phyloP scores from a whole-genome alignment of 1,140 invertebrate species.

The Mycetomoellerius zeteki region DNA sequence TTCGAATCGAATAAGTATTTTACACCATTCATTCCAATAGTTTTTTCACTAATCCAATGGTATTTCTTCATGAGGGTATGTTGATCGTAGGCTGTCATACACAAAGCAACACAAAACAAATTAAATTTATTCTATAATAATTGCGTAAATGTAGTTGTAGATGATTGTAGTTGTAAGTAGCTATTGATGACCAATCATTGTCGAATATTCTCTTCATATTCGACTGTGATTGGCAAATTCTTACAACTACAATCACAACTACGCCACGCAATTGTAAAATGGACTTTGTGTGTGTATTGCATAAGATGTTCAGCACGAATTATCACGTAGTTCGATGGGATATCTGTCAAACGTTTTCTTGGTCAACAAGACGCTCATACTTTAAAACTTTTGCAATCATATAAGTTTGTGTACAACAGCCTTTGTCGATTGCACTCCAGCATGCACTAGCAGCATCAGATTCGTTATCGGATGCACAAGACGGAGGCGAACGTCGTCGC shows the following conservation, averaged over 20 bases:
- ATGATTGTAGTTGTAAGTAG: too few species aligned
- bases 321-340: not conserved
- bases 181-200: too few species aligned
- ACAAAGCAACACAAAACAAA: constrained; percentile 13
- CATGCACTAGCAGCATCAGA: constrained; percentile 6
- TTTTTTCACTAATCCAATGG: too few species aligned
- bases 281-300: too few species aligned
- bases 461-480: constrained; percentile 10
- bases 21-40: too few species aligned
- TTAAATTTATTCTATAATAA: not conserved
- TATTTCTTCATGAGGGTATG: not conserved
- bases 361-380: not conserved
- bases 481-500: constrained; percentile 1
- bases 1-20: too few species aligned
- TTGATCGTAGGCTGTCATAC: constrained; percentile 25
- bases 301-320: not conserved
- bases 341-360: not conserved
- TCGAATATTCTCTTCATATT: too few species aligned
- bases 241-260: too few species aligned
- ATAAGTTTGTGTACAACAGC: constrained; percentile 6
- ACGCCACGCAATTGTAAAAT: too few species aligned
- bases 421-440: not conserved
- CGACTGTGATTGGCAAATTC: too few species aligned
- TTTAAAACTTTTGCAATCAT: not conserved
- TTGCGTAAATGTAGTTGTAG: too few species aligned